Evolutionary conservation across 2,113 vertebrate genomes (phyloP), one percentile per base, ranked within the genome.

Genomic region (Chlorodrepanis virens): DNA sequence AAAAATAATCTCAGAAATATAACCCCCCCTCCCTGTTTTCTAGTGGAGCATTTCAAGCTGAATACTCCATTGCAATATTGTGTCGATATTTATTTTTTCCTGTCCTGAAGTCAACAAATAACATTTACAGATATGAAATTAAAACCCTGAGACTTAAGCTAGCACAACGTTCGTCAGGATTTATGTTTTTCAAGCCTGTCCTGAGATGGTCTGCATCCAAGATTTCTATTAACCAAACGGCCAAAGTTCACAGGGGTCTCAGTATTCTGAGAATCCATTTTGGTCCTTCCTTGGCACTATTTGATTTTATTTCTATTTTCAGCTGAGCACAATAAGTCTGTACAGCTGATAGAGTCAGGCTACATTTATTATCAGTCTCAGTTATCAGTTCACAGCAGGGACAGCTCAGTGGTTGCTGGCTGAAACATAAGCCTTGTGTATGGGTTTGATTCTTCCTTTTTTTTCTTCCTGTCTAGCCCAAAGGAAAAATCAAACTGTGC

Each of bases 331-430:
- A 96, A 78, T 94, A 94, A 96, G 72, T 93, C 61, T 89, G 80
- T 76, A 68, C 64, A 57, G 71, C 40, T 83, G 74, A 97, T 76
- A 93, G 68, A 91, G 92, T 94, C 90, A 95, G 74, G 60, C 94
- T 96, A 96, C 87, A 83, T 94, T 93, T 94, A 96, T 97, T 97
- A 95, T 97, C 96, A 83, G 85, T 92, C 96, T 94, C 88, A 87
- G 87, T 88, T 93, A 95, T 95, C 92, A 93, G 83, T 93, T 96
- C 94, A 92, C 94, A 97, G 95, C 89, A 89, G 90, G 94, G 84
- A 90, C 60, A 95, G 79, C 94, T 74, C 86, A 84, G 75, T 44
- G 31, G 70, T 79, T 90, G 64, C 84, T 97, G 90, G 47, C 83
- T 95, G 83, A 93, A 98, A 97, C 96, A 96, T 95, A 81, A 96